Evolutionary conservation across 2,888 invertebrate genomes (phyloP).

Genomic region (Drosophila barbarae): DNA sequence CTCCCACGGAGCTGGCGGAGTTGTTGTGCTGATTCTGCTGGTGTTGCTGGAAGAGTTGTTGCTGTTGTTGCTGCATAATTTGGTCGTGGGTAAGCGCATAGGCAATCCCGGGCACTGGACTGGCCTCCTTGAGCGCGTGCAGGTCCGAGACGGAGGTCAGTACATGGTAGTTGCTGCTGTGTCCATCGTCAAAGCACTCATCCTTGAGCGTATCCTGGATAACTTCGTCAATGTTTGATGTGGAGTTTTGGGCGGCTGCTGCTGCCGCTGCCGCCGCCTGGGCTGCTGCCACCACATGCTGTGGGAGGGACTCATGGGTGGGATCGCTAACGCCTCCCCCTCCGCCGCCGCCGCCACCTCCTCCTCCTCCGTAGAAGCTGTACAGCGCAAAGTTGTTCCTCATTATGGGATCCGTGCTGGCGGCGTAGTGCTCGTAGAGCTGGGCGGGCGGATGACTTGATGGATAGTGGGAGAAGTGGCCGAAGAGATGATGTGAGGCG

Average conservation of each 20-base stretch:
- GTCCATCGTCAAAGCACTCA: slow-evolving; percentile 78
- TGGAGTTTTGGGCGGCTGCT: slow-evolving; percentile 58
- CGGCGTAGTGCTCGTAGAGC: slow-evolving; percentile 62
- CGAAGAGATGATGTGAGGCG: slow-evolving; percentile 60
- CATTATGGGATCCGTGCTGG: slow-evolving; percentile 73
- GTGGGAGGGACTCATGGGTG: slow-evolving; percentile 60
- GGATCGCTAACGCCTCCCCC: slow-evolving; percentile 42
- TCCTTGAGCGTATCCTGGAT: slow-evolving; percentile 80
- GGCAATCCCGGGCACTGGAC: slow-evolving; percentile 43
- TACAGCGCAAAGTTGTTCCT: slow-evolving; percentile 76
- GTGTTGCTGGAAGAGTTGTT: slow-evolving; percentile 60
- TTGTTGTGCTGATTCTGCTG: slow-evolving; percentile 66
- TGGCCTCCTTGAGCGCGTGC: slow-evolving; percentile 75
- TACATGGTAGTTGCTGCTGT: slow-evolving; percentile 76
- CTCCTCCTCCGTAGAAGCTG: slow-evolving; percentile 53
- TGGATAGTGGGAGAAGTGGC: slow-evolving; percentile 57
- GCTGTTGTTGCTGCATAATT: slow-evolving; percentile 53
- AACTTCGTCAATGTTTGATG: slow-evolving; percentile 78
- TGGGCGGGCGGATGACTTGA: slow-evolving; percentile 44
- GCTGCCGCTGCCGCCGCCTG: slow-evolving; percentile 51
- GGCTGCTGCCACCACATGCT: slow-evolving; percentile 54
- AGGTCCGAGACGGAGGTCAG: slow-evolving; percentile 76
- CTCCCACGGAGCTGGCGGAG: slow-evolving; percentile 76
- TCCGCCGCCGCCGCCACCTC: slow-evolving; percentile 48
- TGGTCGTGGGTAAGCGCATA: slow-evolving; percentile 66